Evolutionary conservation across 2,888 invertebrate genomes (phyloP), one percentile per base, ranked within the genome.

Genomic region (Cordilura impudica): DNA sequence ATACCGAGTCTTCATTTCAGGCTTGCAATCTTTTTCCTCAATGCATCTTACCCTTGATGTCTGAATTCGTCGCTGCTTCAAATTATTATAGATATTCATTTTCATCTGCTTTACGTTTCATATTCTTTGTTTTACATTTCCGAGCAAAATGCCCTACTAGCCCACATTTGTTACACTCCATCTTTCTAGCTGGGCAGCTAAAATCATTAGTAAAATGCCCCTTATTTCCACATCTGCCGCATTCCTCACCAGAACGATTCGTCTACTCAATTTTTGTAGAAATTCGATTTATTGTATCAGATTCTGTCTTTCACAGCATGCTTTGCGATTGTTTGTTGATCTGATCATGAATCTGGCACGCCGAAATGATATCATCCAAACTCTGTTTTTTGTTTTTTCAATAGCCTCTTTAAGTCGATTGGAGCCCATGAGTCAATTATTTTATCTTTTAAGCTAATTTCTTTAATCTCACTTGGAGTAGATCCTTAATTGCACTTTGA

Each of bases 351-450:
- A 81, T 39, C 12, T 74, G 76, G 23, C 74, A 81, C 10, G 70
- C 47, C 4, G 60, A 56, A 58, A 53, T 78, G 3, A 81, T 70
- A n/a, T n/a, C n/a, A n/a, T n/a, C n/a, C n/a, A n/a, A n/a, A n/a
- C n/a, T n/a, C n/a, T n/a, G n/a, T n/a, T n/a, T n/a, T n/a, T n/a
- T n/a, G n/a, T n/a, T n/a, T n/a, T n/a, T 83, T 78, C 2, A 82
- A 53, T 3, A 82, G 47, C 39, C 74, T 81, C 60, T 81, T 83
- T 10, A 82, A 35, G 19, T 81, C 77, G 1, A 51, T 23, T 45
- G 76, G 67, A 49, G 78, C 81, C 81, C 80, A 82, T 1, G 69
- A 53, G 31, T 80, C 79, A 35, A 81, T 81, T 7, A 81, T 19
- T 19, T 77, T 76, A 56, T 79, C 74, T 19, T 77, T 82, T 39